Base-by-base conservation (phyloP, 2,888 invertebrate genomes). In the Erpobdella octoculata region DNA sequence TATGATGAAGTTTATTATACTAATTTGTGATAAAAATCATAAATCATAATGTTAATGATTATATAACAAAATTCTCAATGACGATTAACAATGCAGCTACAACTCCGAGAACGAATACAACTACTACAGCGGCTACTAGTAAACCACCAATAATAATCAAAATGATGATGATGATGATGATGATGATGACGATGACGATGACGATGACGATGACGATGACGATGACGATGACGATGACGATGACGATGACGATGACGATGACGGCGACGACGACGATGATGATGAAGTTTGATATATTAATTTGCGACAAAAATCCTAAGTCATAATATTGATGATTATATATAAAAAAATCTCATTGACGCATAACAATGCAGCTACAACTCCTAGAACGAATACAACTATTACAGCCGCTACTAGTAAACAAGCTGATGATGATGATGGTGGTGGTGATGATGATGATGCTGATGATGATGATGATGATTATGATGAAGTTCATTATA, bases 231-330 rank as follows among this genome's bases (percentile, higher is more conserved):
- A 5, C 21, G 38, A 5, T 65, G 71, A n/a, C 5, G 65, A 41
- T 71, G 48, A 62, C 3, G 71, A 62, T 61, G 41, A 35, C 28
- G 71, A 61, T 25, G 64, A 41, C 15, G 38, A 36, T 15, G 37
- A 62, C 4, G 71, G 38, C 21, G 64, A 31, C 21, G 62, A 71
- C 37, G 62, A 64, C 15, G 71, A 38, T 35, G 71, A 38, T 33
- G 62, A 37, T 37, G 37, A 70, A 28, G 48, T 6, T 21, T 61
- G 62, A 58, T 68, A n/a, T 59, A 9, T 15, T 59, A 9, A 21
- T 15, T 9, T 9, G n/a, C 59, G 28, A 21, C 12, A 59, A n/a
- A 15, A 21, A 25, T 21, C n/a, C 8, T 12, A 15, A 25, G 9
- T 25, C 8, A 15, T 59, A 25, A 15, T 59, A 21, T 21, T 25